A percentile compares a stretch with the other conserved stretches of the same genome.
Conservation (phyloP, 2,797 vertebrate genomes). For the Cottoperca gobio region DNA sequence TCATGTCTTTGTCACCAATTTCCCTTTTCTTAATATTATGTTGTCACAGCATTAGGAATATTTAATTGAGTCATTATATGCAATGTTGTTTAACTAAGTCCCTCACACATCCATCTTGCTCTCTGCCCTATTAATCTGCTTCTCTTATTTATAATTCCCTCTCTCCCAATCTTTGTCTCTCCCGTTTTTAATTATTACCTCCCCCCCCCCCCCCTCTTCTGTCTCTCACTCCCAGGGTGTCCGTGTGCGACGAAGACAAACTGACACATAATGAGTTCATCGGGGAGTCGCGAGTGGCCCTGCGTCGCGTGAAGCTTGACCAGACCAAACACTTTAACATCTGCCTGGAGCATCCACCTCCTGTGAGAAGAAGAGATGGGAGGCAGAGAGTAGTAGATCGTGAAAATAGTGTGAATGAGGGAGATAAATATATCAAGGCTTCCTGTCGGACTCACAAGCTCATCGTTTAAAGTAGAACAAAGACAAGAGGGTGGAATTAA, state of each 20-base stretch:
- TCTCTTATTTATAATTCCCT: constrained; percentile 32
- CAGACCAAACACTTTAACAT: constrained; percentile 93
- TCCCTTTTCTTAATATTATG: constrained; percentile 26
- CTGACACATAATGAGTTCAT: constrained; percentile 96
- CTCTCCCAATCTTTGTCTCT: neutral
- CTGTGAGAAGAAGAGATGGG: constrained; percentile 78
- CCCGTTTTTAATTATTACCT: constrained; percentile 11
- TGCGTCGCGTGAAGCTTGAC: constrained; percentile 90
- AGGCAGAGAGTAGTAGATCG: neutral
- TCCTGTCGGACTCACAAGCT: constrained; percentile 36
- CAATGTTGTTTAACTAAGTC: constrained; percentile 11
- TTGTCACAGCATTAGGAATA: constrained; percentile 20
- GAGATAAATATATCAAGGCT: constrained; percentile 36
- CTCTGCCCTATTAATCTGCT: constrained; percentile 26
- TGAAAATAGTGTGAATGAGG: constrained; percentile 18
- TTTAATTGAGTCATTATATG: constrained; percentile 35
- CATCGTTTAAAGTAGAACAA: constrained; percentile 10
- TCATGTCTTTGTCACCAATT: constrained; percentile 32
- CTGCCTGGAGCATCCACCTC: constrained; percentile 91
- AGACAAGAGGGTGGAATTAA: neutral
- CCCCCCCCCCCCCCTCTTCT: constrained; percentile 5
- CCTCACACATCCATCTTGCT: neutral
- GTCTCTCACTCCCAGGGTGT: constrained; percentile 84
- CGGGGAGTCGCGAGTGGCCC: constrained; percentile 91
- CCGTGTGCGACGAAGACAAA: constrained; percentile 94